Conservation (phyloP, 2,888 invertebrate genomes). For the Acrobeloides nanus region DNA sequence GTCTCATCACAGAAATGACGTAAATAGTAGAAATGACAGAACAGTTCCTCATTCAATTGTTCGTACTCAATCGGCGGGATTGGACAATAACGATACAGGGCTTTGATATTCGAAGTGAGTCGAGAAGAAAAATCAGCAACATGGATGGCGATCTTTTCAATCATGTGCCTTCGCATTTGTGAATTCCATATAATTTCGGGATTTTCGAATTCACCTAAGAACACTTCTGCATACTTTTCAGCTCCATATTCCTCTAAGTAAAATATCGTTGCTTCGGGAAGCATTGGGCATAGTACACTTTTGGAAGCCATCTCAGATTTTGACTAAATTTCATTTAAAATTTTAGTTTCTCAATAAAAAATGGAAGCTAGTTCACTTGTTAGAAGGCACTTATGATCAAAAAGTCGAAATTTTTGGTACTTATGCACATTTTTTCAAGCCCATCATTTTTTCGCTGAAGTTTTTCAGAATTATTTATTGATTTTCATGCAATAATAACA, state of each 20-base stretch:
- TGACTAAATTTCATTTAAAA: slow-evolving; percentile 26
- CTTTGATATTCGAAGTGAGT: slow-evolving; percentile 79
- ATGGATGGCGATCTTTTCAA: slow-evolving; percentile 92
- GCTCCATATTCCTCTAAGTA: slow-evolving; percentile 96
- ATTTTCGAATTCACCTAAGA: slow-evolving; percentile 87
- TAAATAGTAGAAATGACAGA: slow-evolving; percentile 96
- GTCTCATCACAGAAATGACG: slow-evolving; percentile 83
- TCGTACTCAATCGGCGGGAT: slow-evolving; percentile 50
- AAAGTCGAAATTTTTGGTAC: slow-evolving; percentile 5
- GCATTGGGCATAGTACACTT: slow-evolving; percentile 80
- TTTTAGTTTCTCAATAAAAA: background rate
- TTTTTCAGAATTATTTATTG: too few relatives aligned
- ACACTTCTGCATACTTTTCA: slow-evolving; percentile 92
- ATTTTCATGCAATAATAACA: too few relatives aligned
- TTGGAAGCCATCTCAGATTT: slow-evolving; percentile 68
- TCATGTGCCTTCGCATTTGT: slow-evolving; percentile 91
- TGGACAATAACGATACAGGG: slow-evolving; percentile 44
- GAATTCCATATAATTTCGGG: slow-evolving; percentile 98
- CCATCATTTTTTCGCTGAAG: too few relatives aligned
- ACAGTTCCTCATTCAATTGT: slow-evolving; percentile 86
- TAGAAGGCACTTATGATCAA: slow-evolving; percentile 15
- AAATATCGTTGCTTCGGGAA: slow-evolving; percentile 98
- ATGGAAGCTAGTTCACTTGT: background rate
- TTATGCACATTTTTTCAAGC: too few relatives aligned
- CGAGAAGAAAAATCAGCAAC: slow-evolving; percentile 94